phyloP scores from a whole-genome alignment of 2,113 vertebrate species.

The Lamprologus callipterus region DNA sequence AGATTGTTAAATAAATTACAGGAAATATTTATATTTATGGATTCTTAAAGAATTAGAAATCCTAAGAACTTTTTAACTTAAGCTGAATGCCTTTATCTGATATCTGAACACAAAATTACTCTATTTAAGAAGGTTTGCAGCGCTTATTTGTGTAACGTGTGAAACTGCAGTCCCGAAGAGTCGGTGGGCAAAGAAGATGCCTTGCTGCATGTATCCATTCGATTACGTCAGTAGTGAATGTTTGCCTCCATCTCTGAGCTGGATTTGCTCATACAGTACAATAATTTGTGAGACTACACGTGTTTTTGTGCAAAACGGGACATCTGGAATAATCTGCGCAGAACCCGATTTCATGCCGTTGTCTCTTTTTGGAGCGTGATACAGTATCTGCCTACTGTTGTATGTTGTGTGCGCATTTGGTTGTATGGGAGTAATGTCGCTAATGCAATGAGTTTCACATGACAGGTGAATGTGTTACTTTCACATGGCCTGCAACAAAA shows the following conservation, averaged over 20 bases:
- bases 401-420: neutral
- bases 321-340: constrained; percentile 35
- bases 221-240: neutral
- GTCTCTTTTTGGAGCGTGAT: constrained; percentile 23
- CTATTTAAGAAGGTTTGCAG: neutral
- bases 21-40: neutral
- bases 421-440: neutral
- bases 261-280: neutral
- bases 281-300: constrained; percentile 15
- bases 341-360: constrained; percentile 14
- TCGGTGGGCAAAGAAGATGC: neutral
- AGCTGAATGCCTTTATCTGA: neutral
- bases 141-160: neutral
- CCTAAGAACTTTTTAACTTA: neutral
- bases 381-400: neutral
- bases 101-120: neutral
- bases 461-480: neutral
- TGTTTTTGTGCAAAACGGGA: constrained; percentile 4
- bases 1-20: neutral
- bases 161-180: neutral
- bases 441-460: neutral
- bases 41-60: neutral
- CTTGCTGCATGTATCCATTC: neutral
- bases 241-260: neutral
- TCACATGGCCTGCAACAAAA: neutral